Conservation (phyloP, 2,113 vertebrate genomes). For the Sylvietta virens region DNA sequence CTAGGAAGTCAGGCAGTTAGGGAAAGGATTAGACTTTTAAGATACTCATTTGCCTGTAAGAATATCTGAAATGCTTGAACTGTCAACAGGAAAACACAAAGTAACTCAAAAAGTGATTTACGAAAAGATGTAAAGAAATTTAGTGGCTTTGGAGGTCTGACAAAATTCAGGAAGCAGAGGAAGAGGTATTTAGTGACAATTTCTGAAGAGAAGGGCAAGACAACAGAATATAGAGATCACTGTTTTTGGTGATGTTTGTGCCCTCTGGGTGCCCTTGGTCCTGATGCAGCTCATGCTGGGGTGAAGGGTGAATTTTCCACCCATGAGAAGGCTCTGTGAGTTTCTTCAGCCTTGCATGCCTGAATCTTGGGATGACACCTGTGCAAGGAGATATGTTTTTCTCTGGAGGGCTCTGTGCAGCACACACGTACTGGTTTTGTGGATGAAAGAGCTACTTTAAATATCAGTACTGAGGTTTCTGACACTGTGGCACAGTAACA, state of each 20-base stretch:
- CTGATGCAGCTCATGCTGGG: fast-evolving
- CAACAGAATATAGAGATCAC: not conserved
- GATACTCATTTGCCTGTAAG: not conserved
- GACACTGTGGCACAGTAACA: not conserved
- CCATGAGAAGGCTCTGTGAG: not conserved
- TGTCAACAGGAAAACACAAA: not conserved
- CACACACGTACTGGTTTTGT: not conserved
- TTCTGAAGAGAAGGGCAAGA: not conserved
- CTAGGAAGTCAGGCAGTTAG: not conserved
- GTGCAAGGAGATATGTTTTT: not conserved
- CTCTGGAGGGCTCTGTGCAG: not conserved
- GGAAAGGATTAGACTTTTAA: not conserved
- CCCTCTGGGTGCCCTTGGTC: fast-evolving
- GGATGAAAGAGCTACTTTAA: not conserved
- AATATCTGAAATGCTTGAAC: not conserved
- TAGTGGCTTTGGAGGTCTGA: not conserved
- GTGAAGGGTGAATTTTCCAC: not conserved
- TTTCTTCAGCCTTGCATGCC: not conserved
- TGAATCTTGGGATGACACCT: not conserved
- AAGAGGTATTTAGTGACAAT: not conserved
- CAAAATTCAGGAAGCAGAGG: not conserved
- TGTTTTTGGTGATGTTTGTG: not conserved
- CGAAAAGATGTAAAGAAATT: not conserved
- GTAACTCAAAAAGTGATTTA: not conserved
- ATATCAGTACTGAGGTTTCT: not conserved